Evolutionary conservation across 2,113 vertebrate genomes (phyloP).

Genomic region (Pan troglodytes): NHGRI_mPanTro3-v2.1_pri NC_072416.2:86874001-86874500

Average conservation of each 20-base stretch:
- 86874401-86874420: too few species aligned
- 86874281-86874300: background rate
- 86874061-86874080: background rate
- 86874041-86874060: too few species aligned
- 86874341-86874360: too few species aligned
- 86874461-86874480: background rate
- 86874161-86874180: background rate
- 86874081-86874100: background rate
- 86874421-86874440: background rate
- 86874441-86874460: background rate
- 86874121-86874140: too few species aligned
- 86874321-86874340: background rate
- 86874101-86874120: fast-evolving
- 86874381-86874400: too few species aligned
- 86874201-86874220: background rate
- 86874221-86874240: too few species aligned
- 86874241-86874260: too few species aligned
- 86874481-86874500: too few species aligned
- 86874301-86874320: background rate
- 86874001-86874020: background rate
- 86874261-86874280: too few species aligned
- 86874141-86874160: background rate
- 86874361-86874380: background rate
- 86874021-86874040: background rate
- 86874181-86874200: background rate